Conservation (phyloP, 2,113 vertebrate species). For the Oryzias melastigma region DNA sequence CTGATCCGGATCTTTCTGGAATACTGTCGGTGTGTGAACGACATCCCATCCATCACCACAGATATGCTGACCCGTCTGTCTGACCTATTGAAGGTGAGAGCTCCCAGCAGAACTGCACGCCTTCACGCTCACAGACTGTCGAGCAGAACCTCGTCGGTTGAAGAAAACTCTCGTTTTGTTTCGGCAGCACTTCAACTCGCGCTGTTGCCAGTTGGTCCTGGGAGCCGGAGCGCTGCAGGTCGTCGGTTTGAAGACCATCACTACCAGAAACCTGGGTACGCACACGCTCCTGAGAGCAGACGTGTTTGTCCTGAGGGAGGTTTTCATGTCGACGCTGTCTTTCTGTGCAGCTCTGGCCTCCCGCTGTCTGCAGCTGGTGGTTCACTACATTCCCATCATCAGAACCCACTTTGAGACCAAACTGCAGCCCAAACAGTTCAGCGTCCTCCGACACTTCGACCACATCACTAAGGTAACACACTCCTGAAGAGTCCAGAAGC, state of each 20-base stretch:
- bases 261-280: slow-evolving; percentile 96
- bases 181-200: slow-evolving; percentile 95
- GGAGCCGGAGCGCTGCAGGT: slow-evolving; percentile 96
- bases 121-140: too few species aligned
- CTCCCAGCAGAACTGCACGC: too few species aligned
- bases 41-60: slow-evolving; percentile 94
- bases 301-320: too few species aligned
- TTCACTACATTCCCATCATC: slow-evolving; percentile 95
- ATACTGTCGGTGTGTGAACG: slow-evolving; percentile 98
- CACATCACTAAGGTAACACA: slow-evolving; percentile 94
- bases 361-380: slow-evolving; percentile 95
- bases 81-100: slow-evolving; percentile 90
- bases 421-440: slow-evolving; percentile 93
- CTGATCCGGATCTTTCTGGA: slow-evolving; percentile 97
- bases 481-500: neutral
- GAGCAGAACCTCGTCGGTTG: too few species aligned
- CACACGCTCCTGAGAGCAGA: neutral
- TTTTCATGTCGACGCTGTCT: neutral
- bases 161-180: slow-evolving; percentile 3
- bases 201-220: slow-evolving; percentile 95
- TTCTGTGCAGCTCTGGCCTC: slow-evolving; percentile 86
- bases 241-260: slow-evolving; percentile 98
- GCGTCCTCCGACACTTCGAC: slow-evolving; percentile 93
- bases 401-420: slow-evolving; percentile 92
- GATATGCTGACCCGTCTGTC: slow-evolving; percentile 96